Evolutionary conservation across 1,140 invertebrate species (phyloP).

Genomic region (Lutraria rhynchaena): DNA sequence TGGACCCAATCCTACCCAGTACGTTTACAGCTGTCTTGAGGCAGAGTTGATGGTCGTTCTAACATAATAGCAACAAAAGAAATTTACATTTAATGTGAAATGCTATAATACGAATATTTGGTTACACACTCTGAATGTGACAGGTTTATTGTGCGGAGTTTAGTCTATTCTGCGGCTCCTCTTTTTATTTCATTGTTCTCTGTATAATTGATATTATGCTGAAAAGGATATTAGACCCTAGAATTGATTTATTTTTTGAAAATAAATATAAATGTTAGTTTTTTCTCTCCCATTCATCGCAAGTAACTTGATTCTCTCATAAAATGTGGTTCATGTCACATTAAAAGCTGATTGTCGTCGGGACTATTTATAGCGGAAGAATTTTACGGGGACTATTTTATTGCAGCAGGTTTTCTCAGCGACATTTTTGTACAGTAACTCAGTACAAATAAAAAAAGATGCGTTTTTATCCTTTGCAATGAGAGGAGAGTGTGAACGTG

Average conservation of each 20-base stretch:
- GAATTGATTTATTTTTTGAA: slow-evolving; percentile 51
- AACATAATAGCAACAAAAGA: slow-evolving; percentile 55
- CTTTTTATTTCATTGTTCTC: slow-evolving; percentile 36
- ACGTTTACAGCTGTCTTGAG: slow-evolving; percentile 47
- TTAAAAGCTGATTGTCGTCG: slow-evolving; percentile 25
- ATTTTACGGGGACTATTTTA: no score
- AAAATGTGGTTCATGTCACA: slow-evolving; percentile 48
- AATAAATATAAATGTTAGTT: slow-evolving; percentile 60
- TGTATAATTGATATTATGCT: slow-evolving; percentile 58
- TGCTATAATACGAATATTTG: slow-evolving; percentile 45
- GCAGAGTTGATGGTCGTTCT: slow-evolving; percentile 24
- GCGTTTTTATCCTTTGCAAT: no score
- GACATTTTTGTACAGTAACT: no score
- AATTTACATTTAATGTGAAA: slow-evolving; percentile 61
- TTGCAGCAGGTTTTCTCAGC: no score
- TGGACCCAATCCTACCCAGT: slow-evolving; percentile 20
- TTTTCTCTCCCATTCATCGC: slow-evolving; percentile 32
- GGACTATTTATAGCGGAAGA: no score
- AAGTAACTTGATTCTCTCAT: slow-evolving; percentile 24
- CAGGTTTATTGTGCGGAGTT: slow-evolving; percentile 56
- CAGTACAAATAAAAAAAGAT: no score
- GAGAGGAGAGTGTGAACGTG: no score
- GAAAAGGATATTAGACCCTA: slow-evolving; percentile 23
- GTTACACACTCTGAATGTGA: slow-evolving; percentile 42
- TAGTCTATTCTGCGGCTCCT: slow-evolving; percentile 36